Evolutionary conservation across 37 sponge, comb jelly and placozoan genomes (phyloP), one percentile per base, ranked within the genome.

Genomic region (Ephydatia muelleri): DNA sequence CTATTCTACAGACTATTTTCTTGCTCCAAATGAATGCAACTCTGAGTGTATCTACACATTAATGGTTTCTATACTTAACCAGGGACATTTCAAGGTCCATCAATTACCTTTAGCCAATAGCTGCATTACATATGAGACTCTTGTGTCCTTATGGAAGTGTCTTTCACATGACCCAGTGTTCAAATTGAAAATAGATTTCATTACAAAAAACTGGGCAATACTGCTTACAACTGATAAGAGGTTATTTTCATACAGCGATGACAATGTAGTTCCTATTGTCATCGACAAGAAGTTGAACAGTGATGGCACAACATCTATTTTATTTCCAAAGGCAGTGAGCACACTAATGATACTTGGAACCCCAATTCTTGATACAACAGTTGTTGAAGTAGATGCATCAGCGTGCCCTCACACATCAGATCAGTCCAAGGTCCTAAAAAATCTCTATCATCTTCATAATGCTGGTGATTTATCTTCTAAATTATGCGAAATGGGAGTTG

Each of bases 191-290:
- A 4, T 75, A 35, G 49, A 36, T 4, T 9, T 32, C 21, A 57
- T 85, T 5, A 65, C 85, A 34, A 68, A 82, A 36, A 0, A 26
- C 3, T 85, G 81, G 82, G 78, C 86, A 33, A 49, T 90, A 23
- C 65, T 90, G 5, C 82, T 77, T n/a, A 85, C 86, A 5, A 57
- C 23, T 3, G 76, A 75, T 49, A 34, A 68, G 12, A 36, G 38
- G 22, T 34, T 90, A 43, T 85, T 82, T 67, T 80, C 81, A 47
- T 67, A 76, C 25, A 48, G 28, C 13, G 30, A 47, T 32, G 16
- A 67, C 5, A 0, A 77, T 30, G 70, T 82, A 77, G 35, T 31
- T 34, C 65, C 34, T 34, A 33, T 74, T 57, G 47, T 28, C 39
- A 3, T 81, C 21, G 35, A 75, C 70, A 82, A 29, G 25, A 29